Base-by-base conservation (phyloP, 2,113 vertebrate species). In the Poeciliopsis turrubarensis region DNA sequence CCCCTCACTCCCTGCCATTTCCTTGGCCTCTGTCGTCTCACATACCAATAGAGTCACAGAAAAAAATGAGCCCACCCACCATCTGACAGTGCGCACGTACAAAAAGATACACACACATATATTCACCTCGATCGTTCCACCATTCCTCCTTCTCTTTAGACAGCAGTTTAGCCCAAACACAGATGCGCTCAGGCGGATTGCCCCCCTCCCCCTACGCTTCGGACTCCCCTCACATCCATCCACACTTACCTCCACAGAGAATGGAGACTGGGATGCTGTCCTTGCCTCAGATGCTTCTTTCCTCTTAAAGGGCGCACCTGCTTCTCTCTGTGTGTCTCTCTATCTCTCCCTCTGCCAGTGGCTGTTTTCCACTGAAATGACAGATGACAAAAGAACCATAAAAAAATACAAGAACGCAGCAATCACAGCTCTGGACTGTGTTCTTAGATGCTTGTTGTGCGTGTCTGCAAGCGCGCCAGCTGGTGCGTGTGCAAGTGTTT, bases 181-280 rank as follows among this genome's bases (percentile, higher is more conserved):
- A 85, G 71, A 91, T 78, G 78, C 83, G 83, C 68, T 75, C 80
- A 82, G 68, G 81, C 83, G n/a, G 72, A 80, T 89, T 78, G 65
- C 32, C 17, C 87, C 89, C 86, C 64, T 77, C 79, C 87, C 85
- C 88, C 88, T 71, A 29, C 4, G 0, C 83, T 60, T 41, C 76
- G 81, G 77, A 79, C 77, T 79, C 69, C 65, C 73, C 44, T 69
- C 72, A 57, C 79, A 65, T 80, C 79, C 82, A 75, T 70, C 85
- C 78, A 88, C 80, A 81, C 89, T 92, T 92, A 95, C 94, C 94
- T 92, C 87, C 82, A 86, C 75, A 86, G 83, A 88, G 90, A 90
- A 93, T 91, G 89, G 86, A 92, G 88, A 87, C 86, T 72, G 15
- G 78, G 91, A 91, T 89, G 89, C 87, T 89, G 91, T 87, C 90